These are phyloP conservation scores for Lagorchestes hirsutus DNA, from an alignment of 2,797 vertebrate genomes.

Conservation along the genomic window DNA sequence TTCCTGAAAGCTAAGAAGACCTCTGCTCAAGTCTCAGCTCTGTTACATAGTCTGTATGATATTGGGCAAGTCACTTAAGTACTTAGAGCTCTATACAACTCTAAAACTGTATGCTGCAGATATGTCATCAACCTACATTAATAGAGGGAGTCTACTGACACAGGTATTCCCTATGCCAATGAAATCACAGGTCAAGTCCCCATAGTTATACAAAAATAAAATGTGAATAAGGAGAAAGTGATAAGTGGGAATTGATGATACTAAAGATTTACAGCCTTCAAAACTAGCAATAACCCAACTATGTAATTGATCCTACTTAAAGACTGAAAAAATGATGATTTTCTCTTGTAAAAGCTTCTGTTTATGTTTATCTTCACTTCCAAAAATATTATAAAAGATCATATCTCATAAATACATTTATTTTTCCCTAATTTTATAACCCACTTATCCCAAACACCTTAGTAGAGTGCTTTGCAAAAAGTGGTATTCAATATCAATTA, in stretches of 20 bases:
- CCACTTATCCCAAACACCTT: background rate
- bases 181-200: background rate
- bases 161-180: background rate
- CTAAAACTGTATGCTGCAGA: background rate
- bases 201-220: constrained; percentile 15
- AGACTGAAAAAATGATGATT: background rate
- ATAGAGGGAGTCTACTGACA: background rate
- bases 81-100: background rate
- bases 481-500: background rate
- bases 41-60: background rate
- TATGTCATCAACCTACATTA: background rate
- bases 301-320: background rate
- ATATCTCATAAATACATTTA: background rate
- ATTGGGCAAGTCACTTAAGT: background rate
- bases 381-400: background rate
- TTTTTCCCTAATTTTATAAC: background rate
- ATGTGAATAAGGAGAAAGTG: background rate
- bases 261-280: constrained; percentile 13
- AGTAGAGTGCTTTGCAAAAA: background rate
- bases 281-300: background rate
- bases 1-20: background rate
- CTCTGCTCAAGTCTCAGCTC: background rate
- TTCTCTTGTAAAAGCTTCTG: background rate
- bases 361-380: constrained; percentile 11
- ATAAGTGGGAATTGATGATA: constrained; percentile 24